Percentiles rank a stretch among this genome's conserved stretches.
Conservation (phyloP, 2,113 vertebrate species). For the Ophiodon elongatus region DNA sequence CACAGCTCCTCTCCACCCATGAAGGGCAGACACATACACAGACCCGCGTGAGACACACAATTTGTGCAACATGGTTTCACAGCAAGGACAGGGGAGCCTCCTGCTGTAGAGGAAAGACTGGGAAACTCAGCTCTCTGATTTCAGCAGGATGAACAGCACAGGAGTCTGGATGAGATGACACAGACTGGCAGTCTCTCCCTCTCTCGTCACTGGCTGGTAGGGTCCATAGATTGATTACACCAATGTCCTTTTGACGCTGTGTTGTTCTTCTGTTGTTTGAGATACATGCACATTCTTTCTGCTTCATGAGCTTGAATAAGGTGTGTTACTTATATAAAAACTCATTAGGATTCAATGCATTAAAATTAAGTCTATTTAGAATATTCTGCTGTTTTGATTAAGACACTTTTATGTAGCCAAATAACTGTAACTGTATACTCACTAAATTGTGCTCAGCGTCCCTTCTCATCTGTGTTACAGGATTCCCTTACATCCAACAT, state of each 20-base stretch:
- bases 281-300: neutral
- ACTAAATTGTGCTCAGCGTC: neutral
- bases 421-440: neutral
- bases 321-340: neutral
- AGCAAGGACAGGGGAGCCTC: constrained; percentile 51
- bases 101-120: constrained; percentile 41
- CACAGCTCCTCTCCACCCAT: constrained; percentile 52
- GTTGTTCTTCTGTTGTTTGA: constrained; percentile 21
- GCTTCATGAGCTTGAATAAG: constrained; percentile 1
- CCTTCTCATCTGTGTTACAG: constrained; percentile 38
- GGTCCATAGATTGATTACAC: constrained; percentile 13
- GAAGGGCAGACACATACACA: constrained; percentile 73
- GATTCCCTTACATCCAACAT: constrained; percentile 27
- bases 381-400: constrained; percentile 8
- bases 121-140: constrained; percentile 37
- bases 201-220: constrained; percentile 51
- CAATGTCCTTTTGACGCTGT: constrained; percentile 9
- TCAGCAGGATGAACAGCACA: constrained; percentile 44
- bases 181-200: constrained; percentile 6
- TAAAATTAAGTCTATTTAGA: neutral
- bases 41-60: constrained; percentile 24
- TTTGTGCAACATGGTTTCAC: constrained; percentile 61
- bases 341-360: neutral
- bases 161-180: constrained; percentile 57
- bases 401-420: neutral